Evolutionary conservation across 2,113 vertebrate species (phyloP), one percentile per base, ranked within the genome.

Genomic region (Rhinoptilus africanus): DNA sequence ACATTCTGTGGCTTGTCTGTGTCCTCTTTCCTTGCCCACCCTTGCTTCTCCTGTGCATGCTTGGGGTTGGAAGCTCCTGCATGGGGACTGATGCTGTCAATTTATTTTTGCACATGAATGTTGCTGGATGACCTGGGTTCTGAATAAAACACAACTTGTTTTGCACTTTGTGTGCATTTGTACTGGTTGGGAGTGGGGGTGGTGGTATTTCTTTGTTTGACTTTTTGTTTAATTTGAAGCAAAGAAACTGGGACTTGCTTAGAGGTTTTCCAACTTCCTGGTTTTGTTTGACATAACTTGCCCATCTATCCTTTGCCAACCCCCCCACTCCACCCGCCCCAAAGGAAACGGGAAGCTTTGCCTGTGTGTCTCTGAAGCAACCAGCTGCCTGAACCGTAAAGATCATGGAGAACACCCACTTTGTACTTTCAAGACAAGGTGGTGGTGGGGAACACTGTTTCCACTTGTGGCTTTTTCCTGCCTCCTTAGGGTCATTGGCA

Each of bases 191-290:
- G 76, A 64, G 47, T 26, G 76, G 64, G 73, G 27, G 56, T 1
- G 30, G 23, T 11, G 19, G 5, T 8, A 11, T 56, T 79, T n/a
- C n/a, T 94, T 66, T 85, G 14, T 72, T 83, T 75, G 72, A 92
- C 26, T 69, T 13, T 47, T 73, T 93, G 83, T 88, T 91, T 48
- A 37, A 81, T 96, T 92, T 94, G 75, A 92, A 94, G 83, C 48
- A 81, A 85, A 96, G 82, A 94, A 97, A 88, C 92, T 66, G 94
- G 93, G 96, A 96, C 95, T 97, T 97, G 96, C 97, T 97, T 94
- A 95, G 93, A 96, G 93, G 74, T 95, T 97, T 96, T 97, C 95
- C 96, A 93, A 89, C 92, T 97, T 97, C 94, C 95, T 96, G 94
- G 76, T 96, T 95, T 94, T 87, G 63, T 95, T 82, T 74, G 82